These are phyloP conservation scores for Ypsolopha scabrella DNA, from an alignment of 2,888 invertebrate species.

Conservation along the genomic window DNA sequence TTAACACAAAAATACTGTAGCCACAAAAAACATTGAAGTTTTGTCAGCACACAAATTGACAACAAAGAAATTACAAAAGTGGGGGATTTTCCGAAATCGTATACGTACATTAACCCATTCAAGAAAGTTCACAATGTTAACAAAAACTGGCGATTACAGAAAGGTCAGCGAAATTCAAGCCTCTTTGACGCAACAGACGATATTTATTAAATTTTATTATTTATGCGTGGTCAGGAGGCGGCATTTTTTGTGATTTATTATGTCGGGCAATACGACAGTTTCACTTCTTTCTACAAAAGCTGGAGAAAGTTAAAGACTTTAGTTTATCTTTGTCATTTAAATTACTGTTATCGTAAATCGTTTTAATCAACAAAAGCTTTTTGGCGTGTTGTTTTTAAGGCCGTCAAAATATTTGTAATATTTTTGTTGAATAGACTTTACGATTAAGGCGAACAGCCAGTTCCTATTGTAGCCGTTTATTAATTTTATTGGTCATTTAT, in stretches of 20 bases:
- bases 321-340: constrained; percentile 10
- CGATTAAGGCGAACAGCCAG: too few relatives aligned
- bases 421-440: too few relatives aligned
- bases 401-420: too few relatives aligned
- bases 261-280: constrained; percentile 11
- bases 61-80: too few relatives aligned
- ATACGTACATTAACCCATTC: neutral
- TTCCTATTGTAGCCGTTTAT: too few relatives aligned
- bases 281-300: constrained; percentile 11
- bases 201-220: constrained; percentile 10
- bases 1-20: too few relatives aligned
- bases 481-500: too few relatives aligned
- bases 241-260: constrained; percentile 12
- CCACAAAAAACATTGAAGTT: too few relatives aligned
- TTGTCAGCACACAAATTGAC: too few relatives aligned
- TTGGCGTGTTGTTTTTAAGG: neutral
- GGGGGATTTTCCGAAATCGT: too few relatives aligned
- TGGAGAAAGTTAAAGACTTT: constrained; percentile 12
- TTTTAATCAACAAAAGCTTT: neutral
- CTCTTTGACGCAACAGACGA: constrained; percentile 11
- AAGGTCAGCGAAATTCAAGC: constrained; percentile 11
- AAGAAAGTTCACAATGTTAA: constrained; percentile 1
- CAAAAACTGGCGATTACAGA: constrained; percentile 5
- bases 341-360: neutral
- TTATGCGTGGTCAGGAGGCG: constrained; percentile 7